Conservation (phyloP, 2,113 vertebrate species). For the Carettochelys insculpta region DNA sequence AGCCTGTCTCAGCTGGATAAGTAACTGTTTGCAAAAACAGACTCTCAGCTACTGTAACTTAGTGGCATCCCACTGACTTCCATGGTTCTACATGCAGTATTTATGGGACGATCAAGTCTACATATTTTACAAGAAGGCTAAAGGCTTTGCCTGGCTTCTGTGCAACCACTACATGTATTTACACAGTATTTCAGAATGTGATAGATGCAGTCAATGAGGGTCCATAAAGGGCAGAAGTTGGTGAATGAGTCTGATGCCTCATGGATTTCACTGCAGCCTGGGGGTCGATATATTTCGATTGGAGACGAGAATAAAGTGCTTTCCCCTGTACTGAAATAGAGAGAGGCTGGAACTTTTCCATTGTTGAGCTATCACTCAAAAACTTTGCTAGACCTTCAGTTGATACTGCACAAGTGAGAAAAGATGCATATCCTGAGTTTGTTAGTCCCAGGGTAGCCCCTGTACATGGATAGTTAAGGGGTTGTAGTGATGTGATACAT, state of each 20-base stretch:
- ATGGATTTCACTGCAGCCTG: not conserved
- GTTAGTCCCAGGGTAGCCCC: slow-evolving; percentile 21
- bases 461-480: not conserved
- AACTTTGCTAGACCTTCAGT: slow-evolving; percentile 48
- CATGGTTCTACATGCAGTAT: not conserved
- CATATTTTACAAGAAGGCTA: not conserved
- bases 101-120: not conserved
- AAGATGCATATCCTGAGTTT: not conserved
- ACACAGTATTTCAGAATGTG: not conserved
- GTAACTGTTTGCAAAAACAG: not conserved
- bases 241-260: not conserved
- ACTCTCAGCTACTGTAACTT: not conserved
- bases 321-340: slow-evolving; percentile 3
- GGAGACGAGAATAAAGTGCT: slow-evolving; percentile 22
- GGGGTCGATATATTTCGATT: slow-evolving; percentile 25
- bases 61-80: not conserved
- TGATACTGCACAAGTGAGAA: slow-evolving; percentile 5
- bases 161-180: not conserved
- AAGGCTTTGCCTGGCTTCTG: not conserved
- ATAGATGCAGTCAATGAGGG: slow-evolving; percentile 1
- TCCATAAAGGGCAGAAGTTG: not conserved
- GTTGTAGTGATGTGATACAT: not conserved
- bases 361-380: slow-evolving; percentile 57
- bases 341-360: slow-evolving; percentile 36
- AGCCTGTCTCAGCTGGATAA: not conserved